Evolutionary conservation across 2,797 vertebrate species (phyloP), one percentile per base, ranked within the genome.

Genomic region (Pseudochirops cupreus): DNA sequence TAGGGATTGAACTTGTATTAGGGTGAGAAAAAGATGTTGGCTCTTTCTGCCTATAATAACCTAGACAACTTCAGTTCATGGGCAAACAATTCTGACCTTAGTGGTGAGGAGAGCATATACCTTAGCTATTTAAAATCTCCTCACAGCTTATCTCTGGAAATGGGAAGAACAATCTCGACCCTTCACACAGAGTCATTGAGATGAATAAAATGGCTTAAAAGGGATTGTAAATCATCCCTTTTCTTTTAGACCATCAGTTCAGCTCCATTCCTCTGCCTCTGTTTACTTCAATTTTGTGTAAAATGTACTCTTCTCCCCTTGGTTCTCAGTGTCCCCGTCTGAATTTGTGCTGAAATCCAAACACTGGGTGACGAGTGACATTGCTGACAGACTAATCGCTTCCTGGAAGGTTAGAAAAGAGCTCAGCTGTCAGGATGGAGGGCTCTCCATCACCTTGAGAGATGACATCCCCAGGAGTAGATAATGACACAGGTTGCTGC

Each of bases 381-480:
- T 87, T 50, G 74, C 74, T 26, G 74, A 87, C 74, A 87, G 74
- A 46, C 39, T 82, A 82, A 82, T 82, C 74, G 26, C 74, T 87
- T 87, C 39, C 74, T 87, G 74, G 74, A 87, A 87, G 74, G 74
- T 87, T 87, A 87, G 74, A 87, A 87, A 87, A 87, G 39, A 87
- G 9, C 74, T 87, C 9, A 50, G 21, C 74, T 87, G 74, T 87
- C 74, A 87, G 74, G 39, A 50, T 28, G 10, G 74, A 87, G 74
- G 74, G 39, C 74, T 87, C 21, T 87, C 39, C 39, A 87, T 87
- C 74, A 50, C 33, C 24, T 9, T 50, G 74, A 26, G 39, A 87
- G 39, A 87, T 87, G 39, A 87, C 74, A 46, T 87, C 39, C 39
- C 74, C 39, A 87, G 39, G 1, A 87, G 74, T 9, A 87, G 74